These are phyloP conservation scores for Hiodon tergisus DNA, from an alignment of 2,113 vertebrate genomes.

Conservation along the genomic window DNA sequence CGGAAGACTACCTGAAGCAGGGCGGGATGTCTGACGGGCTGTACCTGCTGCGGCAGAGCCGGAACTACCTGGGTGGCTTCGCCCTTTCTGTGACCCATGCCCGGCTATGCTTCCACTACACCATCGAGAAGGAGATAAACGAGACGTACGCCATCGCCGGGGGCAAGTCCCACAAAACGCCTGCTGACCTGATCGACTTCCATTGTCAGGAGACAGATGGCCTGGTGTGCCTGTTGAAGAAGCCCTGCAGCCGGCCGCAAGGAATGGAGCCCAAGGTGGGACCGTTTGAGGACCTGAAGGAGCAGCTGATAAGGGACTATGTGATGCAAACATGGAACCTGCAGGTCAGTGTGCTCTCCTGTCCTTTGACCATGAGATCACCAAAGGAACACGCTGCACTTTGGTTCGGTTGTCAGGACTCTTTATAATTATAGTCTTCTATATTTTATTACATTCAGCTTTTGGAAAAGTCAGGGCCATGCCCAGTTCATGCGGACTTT, in stretches of 20 bases:
- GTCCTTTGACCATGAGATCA: not conserved
- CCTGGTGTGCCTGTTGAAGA: conserved; percentile 80
- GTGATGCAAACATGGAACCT: conserved; percentile 90
- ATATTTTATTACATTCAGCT: no score
- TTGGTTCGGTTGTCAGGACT: no score
- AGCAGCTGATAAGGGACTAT: conserved; percentile 85
- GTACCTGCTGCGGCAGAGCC: conserved; percentile 85
- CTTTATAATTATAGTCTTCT: no score
- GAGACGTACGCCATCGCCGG: conserved; percentile 83
- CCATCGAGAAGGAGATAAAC: conserved; percentile 81
- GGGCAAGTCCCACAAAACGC: conserved; percentile 74
- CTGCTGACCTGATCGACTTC: conserved; percentile 79
- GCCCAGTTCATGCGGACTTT: no score
- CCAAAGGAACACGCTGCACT: no score
- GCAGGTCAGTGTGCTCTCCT: conserved; percentile 61
- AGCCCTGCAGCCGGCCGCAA: conserved; percentile 73
- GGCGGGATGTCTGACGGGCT: conserved; percentile 69
- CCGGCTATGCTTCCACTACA: conserved; percentile 82
- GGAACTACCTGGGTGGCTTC: conserved; percentile 87
- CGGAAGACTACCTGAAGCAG: conserved; percentile 78
- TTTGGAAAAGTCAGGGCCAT: no score
- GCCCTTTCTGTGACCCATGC: conserved; percentile 74
- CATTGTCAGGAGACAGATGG: conserved; percentile 82
- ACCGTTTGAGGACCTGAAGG: conserved; percentile 89
- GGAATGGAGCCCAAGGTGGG: conserved; percentile 87